Conservation (phyloP, 2,113 vertebrate species). For the Sinocyclocheilus anshuiensis region DNA sequence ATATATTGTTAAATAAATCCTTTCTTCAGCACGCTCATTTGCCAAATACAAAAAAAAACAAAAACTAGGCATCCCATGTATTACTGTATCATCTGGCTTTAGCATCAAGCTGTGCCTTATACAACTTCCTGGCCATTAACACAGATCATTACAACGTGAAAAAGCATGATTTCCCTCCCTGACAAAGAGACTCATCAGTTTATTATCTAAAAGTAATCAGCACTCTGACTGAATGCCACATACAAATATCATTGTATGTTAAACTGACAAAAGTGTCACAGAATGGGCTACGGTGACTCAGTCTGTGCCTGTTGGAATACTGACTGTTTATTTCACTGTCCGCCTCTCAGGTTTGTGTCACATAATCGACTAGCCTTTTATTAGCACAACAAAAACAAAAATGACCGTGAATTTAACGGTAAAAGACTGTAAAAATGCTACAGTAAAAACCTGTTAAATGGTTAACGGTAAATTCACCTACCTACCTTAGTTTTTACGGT, state of each 20-base stretch:
- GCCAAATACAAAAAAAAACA: neutral
- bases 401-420: too few species aligned
- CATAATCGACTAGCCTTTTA: constrained; percentile 43
- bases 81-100: neutral
- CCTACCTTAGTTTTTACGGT: too few species aligned
- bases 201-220: neutral
- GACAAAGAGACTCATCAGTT: neutral
- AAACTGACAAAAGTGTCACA: constrained; percentile 14
- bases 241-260: constrained; percentile 14
- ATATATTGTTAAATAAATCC: neutral
- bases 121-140: neutral
- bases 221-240: neutral
- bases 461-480: too few species aligned
- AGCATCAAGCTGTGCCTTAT: constrained; percentile 1
- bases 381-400: constrained; percentile 45
- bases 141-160: neutral
- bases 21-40: neutral
- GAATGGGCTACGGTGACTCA: constrained; percentile 22
- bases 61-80: neutral
- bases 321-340: constrained; percentile 28
- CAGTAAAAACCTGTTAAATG: too few species aligned
- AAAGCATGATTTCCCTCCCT: neutral
- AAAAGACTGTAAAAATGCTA: too few species aligned
- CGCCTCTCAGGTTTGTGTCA: constrained; percentile 34
- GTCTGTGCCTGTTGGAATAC: constrained; percentile 12